phyloP scores from a whole-genome alignment of 2,797 vertebrate genomes.

The Anniella stebbinsi region DNA sequence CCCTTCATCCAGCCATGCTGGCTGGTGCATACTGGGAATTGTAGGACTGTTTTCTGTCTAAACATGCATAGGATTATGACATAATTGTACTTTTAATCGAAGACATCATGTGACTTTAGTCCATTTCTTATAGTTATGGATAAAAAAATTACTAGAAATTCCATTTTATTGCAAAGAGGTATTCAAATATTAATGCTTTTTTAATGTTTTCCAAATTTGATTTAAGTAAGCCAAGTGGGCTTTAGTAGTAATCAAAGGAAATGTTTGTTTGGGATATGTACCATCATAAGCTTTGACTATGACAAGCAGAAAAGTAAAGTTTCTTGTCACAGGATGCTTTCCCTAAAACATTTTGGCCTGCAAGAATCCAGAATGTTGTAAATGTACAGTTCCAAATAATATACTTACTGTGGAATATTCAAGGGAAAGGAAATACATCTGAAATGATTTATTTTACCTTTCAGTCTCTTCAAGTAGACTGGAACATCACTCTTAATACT shows the following conservation, averaged over 20 bases:
- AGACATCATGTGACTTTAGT: not conserved
- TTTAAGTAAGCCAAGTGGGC: not conserved
- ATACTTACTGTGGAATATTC: slow-evolving; percentile 28
- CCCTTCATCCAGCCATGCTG: too few species aligned
- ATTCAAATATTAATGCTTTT: not conserved
- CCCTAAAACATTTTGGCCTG: slow-evolving; percentile 42
- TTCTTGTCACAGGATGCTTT: slow-evolving; percentile 27
- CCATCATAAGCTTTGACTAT: slow-evolving; percentile 43
- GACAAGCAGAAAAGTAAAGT: slow-evolving; percentile 30
- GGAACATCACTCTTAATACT: slow-evolving; percentile 98
- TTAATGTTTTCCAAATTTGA: slow-evolving; percentile 50
- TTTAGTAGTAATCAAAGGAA: slow-evolving; percentile 43
- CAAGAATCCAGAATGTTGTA: not conserved
- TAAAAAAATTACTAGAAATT: not conserved
- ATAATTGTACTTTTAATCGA: slow-evolving; percentile 34
- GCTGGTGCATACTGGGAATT: too few species aligned
- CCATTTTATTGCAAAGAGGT: not conserved
- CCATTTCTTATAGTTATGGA: not conserved
- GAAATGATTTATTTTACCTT: slow-evolving; percentile 87
- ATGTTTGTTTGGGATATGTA: slow-evolving; percentile 26
- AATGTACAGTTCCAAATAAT: slow-evolving; percentile 27
- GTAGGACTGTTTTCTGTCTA: too few species aligned
- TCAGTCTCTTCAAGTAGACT: slow-evolving; percentile 94
- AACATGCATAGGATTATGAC: too few species aligned
- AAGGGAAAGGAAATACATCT: slow-evolving; percentile 52